Evolutionary conservation across 2,797 vertebrate genomes (phyloP).

Genomic region (Menidia menidia): DNA sequence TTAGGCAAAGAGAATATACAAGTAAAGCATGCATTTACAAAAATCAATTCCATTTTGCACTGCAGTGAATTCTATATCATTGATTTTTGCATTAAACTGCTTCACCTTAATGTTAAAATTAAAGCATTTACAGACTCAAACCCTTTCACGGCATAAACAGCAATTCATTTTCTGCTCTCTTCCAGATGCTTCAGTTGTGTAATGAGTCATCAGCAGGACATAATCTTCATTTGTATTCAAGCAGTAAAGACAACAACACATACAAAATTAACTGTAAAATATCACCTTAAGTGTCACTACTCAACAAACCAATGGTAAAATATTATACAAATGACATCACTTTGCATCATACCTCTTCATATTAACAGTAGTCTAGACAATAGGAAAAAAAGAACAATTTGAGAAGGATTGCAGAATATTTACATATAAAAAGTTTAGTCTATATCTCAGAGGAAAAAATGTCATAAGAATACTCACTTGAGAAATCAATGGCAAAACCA

Average conservation of each 20-base stretch:
- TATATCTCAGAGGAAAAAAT: conserved; percentile 13
- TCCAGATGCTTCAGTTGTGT: conserved; percentile 33
- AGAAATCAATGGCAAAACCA: conserved; percentile 97
- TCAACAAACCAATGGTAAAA: conserved; percentile 14
- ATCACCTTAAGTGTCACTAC: conserved; percentile 11
- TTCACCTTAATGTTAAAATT: conserved; percentile 16
- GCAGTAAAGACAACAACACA: conserved; percentile 2
- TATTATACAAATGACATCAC: conserved; percentile 16
- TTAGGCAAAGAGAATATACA: conserved; percentile 23
- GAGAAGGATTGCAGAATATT: background rate
- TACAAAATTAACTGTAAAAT: conserved; percentile 26
- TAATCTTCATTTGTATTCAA: conserved; percentile 16
- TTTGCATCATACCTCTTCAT: background rate
- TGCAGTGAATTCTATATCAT: conserved; percentile 29
- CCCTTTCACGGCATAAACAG: conserved; percentile 8
- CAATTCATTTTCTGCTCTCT: conserved; percentile 27
- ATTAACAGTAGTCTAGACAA: background rate
- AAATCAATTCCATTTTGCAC: conserved; percentile 39
- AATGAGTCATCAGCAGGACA: conserved; percentile 37
- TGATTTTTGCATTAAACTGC: conserved; percentile 45
- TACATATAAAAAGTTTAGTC: background rate
- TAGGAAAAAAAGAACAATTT: background rate
- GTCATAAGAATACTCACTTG: conserved; percentile 86
- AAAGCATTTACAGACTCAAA: conserved; percentile 40
- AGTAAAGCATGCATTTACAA: conserved; percentile 31